phyloP scores from a whole-genome alignment of 2,797 vertebrate genomes.

The Melanotaenia nigrans region DNA sequence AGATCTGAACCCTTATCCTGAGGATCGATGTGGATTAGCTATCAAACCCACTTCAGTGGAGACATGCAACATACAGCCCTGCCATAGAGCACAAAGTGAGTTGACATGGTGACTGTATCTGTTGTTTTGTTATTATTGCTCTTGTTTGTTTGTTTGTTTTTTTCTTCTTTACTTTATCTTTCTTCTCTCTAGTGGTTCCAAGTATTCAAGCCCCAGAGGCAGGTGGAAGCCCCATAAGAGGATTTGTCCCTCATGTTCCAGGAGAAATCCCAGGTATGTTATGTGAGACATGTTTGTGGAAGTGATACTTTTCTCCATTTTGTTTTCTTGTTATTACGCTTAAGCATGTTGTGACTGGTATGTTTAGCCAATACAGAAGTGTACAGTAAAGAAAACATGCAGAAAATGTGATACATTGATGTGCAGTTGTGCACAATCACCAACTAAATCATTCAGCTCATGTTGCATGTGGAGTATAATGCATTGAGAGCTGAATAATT shows the following conservation, averaged over 20 bases:
- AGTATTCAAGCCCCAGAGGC: slow-evolving; percentile 83
- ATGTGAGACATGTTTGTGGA: neutral
- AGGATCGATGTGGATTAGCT: slow-evolving; percentile 78
- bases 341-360: neutral
- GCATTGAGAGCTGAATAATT: no score
- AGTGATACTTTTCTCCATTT: neutral
- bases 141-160: neutral
- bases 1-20: slow-evolving; percentile 79
- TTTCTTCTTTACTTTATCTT: neutral
- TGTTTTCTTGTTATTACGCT: neutral
- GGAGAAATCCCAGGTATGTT: slow-evolving; percentile 56
- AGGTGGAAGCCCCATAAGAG: slow-evolving; percentile 72
- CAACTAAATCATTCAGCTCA: no score
- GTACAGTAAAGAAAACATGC: neutral
- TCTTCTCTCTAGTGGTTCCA: slow-evolving; percentile 80
- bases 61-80: slow-evolving; percentile 88
- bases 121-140: slow-evolving; percentile 28
- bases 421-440: neutral
- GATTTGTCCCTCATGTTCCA: slow-evolving; percentile 75
- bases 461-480: no score
- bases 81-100: slow-evolving; percentile 86
- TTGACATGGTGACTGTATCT: neutral
- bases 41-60: slow-evolving; percentile 83
- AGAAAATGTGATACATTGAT: neutral
- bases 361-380: neutral